phyloP scores from a whole-genome alignment of 2,888 invertebrate genomes.

The Drosophila hamatofila region DNA sequence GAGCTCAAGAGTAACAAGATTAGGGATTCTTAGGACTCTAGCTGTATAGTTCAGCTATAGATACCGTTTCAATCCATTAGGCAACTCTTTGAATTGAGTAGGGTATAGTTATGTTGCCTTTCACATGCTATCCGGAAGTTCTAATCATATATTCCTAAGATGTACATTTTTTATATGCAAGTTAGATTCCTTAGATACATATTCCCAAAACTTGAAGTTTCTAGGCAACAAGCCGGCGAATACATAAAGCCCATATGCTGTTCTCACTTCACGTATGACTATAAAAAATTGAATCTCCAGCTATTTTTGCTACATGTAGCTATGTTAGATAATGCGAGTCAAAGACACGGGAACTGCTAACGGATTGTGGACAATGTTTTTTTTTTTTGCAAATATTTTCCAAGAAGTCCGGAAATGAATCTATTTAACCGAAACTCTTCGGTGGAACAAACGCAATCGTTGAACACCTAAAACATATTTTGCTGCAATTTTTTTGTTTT shows the following conservation, averaged over 20 bases:
- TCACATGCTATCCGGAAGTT: too few species aligned
- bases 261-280: neutral
- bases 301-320: too few species aligned
- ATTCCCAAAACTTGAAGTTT: too few species aligned
- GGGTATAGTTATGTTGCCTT: too few species aligned
- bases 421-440: conserved; percentile 26
- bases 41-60: too few species aligned
- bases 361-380: neutral
- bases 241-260: neutral
- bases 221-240: too few species aligned
- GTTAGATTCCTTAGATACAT: too few species aligned
- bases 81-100: too few species aligned
- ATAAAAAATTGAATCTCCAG: neutral
- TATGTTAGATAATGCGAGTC: neutral
- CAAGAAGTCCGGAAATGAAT: conserved; percentile 46
- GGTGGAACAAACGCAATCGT: conserved; percentile 48
- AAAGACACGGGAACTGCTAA: neutral
- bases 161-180: too few species aligned
- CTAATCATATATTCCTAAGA: too few species aligned
- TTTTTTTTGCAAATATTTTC: conserved; percentile 6
- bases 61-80: too few species aligned
- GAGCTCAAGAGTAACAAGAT: neutral
- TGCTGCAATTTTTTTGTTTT: conserved; percentile 6
- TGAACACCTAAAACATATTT: conserved; percentile 29
- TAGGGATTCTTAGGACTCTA: neutral